Conservation (phyloP, 2,888 invertebrate species). For the Diaprepes abbreviatus region DNA sequence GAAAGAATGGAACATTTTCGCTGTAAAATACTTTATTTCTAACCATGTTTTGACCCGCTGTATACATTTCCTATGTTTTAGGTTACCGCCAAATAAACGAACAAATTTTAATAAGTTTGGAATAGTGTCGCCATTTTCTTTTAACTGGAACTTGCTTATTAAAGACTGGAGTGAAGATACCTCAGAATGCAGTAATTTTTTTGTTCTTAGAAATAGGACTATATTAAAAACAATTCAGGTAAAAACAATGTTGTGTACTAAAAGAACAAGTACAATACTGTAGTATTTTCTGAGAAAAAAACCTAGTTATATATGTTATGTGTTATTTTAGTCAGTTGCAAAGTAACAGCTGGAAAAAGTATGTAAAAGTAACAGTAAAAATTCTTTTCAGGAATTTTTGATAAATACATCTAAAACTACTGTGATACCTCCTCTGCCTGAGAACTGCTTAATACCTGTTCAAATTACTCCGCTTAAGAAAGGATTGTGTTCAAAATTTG, state of each 20-base stretch:
- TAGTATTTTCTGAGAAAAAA: too few species aligned
- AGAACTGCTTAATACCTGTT: slow-evolving; percentile 77
- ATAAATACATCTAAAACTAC: slow-evolving; percentile 35
- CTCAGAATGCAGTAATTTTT: slow-evolving; percentile 65
- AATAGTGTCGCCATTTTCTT: slow-evolving; percentile 82
- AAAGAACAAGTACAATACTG: too few species aligned
- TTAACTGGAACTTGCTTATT: slow-evolving; percentile 79
- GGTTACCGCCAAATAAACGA: slow-evolving; percentile 86
- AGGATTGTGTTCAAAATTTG: slow-evolving; percentile 77
- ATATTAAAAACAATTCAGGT: slow-evolving; percentile 71
- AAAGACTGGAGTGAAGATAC: slow-evolving; percentile 74
- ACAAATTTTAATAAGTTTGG: slow-evolving; percentile 85
- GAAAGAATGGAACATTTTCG: too few species aligned
- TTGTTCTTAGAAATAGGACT: slow-evolving; percentile 74
- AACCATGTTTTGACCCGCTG: too few species aligned
- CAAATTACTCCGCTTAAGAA: slow-evolving; percentile 73
- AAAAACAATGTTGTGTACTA: too few species aligned
- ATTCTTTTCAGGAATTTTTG: slow-evolving; percentile 49
- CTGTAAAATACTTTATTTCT: too few species aligned
- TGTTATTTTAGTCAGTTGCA: too few species aligned
- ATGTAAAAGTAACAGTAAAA: too few species aligned
- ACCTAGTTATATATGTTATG: too few species aligned
- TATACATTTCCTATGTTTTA: too few species aligned
- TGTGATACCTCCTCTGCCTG: slow-evolving; percentile 19
- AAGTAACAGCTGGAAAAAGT: too few species aligned